Percentiles rank a stretch among this genome's conserved stretches.
Conservation (phyloP, 2,888 invertebrate species). For the Sisyra terminalis region DNA sequence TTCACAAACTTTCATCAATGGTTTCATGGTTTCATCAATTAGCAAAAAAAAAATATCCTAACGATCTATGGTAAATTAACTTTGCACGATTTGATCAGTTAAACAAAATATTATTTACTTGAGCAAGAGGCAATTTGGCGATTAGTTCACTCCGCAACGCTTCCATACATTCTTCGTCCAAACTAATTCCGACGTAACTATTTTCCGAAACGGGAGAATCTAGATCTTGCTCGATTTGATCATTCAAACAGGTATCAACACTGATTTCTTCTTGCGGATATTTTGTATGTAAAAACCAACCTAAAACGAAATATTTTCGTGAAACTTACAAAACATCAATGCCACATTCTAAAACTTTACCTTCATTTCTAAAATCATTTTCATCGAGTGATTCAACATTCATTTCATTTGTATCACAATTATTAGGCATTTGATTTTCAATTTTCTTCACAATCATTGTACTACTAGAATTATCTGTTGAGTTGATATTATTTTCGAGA, state of each 20-base stretch:
- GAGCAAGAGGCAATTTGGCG: conserved; percentile 51
- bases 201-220: conserved; percentile 13
- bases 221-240: conserved; percentile 19
- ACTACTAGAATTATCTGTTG: conserved; percentile 1
- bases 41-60: too few relatives aligned
- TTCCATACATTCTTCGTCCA: conserved; percentile 54
- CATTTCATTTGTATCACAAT: not conserved
- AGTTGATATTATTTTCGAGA: conserved; percentile 5
- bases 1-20: too few relatives aligned
- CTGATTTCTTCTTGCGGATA: conserved; percentile 7
- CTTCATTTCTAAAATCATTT: too few relatives aligned
- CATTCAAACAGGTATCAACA: conserved; percentile 13
- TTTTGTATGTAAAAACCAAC: conserved; percentile 30
- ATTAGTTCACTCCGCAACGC: conserved; percentile 53
- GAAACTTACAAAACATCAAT: too few relatives aligned
- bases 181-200: conserved; percentile 32
- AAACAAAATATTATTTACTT: conserved; percentile 26
- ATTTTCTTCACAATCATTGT: not conserved
- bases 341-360: too few relatives aligned
- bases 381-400: too few relatives aligned
- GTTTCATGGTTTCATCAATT: too few relatives aligned
- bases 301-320: conserved; percentile 13
- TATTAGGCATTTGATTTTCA: not conserved
- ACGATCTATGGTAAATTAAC: too few relatives aligned
- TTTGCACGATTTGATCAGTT: not conserved